phyloP scores from a whole-genome alignment of 2,888 invertebrate genomes.

The Lepas anatifera region DNA sequence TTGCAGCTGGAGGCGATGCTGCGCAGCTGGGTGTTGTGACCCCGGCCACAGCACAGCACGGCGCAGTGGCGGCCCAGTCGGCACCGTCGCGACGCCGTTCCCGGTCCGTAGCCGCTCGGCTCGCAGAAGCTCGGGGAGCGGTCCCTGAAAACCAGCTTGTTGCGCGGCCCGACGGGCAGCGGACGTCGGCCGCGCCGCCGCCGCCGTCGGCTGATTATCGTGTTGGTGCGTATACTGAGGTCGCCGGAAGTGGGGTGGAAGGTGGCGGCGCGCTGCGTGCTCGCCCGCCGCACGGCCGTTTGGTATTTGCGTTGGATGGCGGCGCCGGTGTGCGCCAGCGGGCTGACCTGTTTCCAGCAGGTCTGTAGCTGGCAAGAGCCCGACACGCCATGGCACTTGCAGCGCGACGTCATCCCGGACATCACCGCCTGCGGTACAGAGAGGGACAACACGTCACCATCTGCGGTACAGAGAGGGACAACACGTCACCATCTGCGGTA shows the following conservation, averaged over 20 bases:
- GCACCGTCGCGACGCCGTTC: neutral
- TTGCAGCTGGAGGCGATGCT: neutral
- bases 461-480: no score
- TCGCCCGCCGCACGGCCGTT: neutral
- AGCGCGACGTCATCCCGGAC: constrained; percentile 83
- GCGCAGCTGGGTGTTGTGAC: constrained; percentile 4
- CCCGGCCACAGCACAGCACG: neutral
- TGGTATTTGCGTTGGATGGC: constrained; percentile 37
- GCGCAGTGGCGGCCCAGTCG: neutral
- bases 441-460: no score
- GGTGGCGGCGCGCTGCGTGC: neutral
- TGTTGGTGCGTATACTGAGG: constrained; percentile 13
- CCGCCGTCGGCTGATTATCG: constrained; percentile 44
- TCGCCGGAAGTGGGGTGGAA: neutral
- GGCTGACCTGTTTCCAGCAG: constrained; percentile 51
- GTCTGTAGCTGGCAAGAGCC: constrained; percentile 52
- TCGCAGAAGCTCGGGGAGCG: constrained; percentile 28
- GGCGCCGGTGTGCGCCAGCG: constrained; percentile 18
- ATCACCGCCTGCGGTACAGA: constrained; percentile 75
- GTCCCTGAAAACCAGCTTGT: constrained; percentile 2
- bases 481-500: no score
- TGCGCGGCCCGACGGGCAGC: neutral
- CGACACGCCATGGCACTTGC: constrained; percentile 95
- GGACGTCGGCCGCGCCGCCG: constrained; percentile 19
- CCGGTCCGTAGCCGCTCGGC: neutral